Percentiles rank a stretch among this genome's conserved stretches.
phyloP scores from a whole-genome alignment of 2,888 invertebrate species.

The Mythimna albipuncta region DNA sequence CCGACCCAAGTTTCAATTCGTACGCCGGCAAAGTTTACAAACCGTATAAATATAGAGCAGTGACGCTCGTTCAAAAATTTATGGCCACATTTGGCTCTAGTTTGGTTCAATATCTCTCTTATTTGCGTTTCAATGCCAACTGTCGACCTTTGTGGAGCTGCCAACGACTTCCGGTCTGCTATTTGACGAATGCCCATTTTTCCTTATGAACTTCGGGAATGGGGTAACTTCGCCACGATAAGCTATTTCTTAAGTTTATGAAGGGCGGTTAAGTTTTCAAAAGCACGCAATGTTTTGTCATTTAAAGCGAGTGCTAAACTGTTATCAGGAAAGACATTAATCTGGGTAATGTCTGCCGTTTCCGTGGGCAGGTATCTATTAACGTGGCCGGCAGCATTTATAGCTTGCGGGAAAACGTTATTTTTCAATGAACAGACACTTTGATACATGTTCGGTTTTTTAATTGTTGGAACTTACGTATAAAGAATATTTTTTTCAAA shows the following conservation, averaged over 20 bases:
- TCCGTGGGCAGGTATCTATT: constrained; percentile 59
- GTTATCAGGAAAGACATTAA: constrained; percentile 66
- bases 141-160: constrained; percentile 72
- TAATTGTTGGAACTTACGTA: neutral
- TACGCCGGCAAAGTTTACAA: constrained; percentile 41
- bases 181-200: constrained; percentile 66
- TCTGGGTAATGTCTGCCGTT: constrained; percentile 61
- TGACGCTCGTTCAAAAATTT: constrained; percentile 65
- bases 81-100: constrained; percentile 77
- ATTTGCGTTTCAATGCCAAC: constrained; percentile 75
- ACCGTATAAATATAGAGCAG: constrained; percentile 48
- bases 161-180: constrained; percentile 72
- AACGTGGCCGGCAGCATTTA: constrained; percentile 47
- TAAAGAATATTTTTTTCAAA: neutral
- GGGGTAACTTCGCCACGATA: constrained; percentile 57
- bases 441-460: constrained; percentile 9
- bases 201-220: constrained; percentile 56
- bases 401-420: constrained; percentile 28
- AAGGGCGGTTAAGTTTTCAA: constrained; percentile 66
- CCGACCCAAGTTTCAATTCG: constrained; percentile 40
- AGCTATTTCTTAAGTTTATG: constrained; percentile 67
- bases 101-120: constrained; percentile 68
- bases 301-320: constrained; percentile 65
- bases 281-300: constrained; percentile 72
- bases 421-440: constrained; percentile 26